phyloP scores from a whole-genome alignment of 2,888 invertebrate species.

The Aproaerema taeniolella region DNA sequence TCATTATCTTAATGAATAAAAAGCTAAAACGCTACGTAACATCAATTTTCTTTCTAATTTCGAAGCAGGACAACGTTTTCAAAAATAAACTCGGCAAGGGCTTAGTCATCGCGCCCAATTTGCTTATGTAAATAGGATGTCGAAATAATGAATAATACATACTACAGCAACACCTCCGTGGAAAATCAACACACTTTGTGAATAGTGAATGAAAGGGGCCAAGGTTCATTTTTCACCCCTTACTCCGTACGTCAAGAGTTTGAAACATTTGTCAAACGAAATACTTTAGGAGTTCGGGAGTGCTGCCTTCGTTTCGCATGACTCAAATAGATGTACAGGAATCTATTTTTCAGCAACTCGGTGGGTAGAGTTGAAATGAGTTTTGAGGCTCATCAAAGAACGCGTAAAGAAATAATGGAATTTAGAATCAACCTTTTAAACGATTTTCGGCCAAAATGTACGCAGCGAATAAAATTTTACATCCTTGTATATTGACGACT shows the following conservation, averaged over 20 bases:
- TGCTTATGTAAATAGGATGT: conserved; percentile 41
- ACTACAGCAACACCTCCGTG: conserved; percentile 26
- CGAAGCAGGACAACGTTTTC: background rate
- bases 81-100: conserved; percentile 8
- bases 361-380: background rate
- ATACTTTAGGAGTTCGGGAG: conserved; percentile 9
- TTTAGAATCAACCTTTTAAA: no score
- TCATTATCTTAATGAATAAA: no score
- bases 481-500: no score
- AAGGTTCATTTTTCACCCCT: conserved; percentile 29
- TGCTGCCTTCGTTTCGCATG: conserved; percentile 7
- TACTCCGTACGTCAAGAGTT: conserved; percentile 23
- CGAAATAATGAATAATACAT: conserved; percentile 40
- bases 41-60: no score
- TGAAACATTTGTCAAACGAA: conserved; percentile 19
- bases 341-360: background rate
- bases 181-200: conserved; percentile 42
- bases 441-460: no score
- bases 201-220: conserved; percentile 41
- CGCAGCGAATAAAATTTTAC: no score
- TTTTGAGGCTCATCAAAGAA: no score
- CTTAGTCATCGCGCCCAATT: conserved; percentile 35
- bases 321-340: conserved; percentile 4
- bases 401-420: no score
- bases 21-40: no score